A percentile compares a stretch with the other conserved stretches of the same genome.
phyloP scores from a whole-genome alignment of 2,888 invertebrate genomes.

The Bombylius discolor region DNA sequence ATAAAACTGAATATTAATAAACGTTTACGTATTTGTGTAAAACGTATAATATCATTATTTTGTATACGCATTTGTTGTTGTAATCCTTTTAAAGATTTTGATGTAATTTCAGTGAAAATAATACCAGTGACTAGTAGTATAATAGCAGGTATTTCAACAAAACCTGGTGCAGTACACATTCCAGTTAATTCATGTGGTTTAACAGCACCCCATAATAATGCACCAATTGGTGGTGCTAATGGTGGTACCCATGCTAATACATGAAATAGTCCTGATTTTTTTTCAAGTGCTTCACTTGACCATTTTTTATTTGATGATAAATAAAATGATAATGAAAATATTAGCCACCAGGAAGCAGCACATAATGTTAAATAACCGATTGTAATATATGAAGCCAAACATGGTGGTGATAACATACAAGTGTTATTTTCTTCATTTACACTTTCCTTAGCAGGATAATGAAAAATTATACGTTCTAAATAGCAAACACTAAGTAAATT shows the following conservation, averaged over 20 bases:
- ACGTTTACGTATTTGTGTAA: constrained; percentile 33
- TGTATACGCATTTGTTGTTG: constrained; percentile 23
- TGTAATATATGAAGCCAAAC: constrained; percentile 60
- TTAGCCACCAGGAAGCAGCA: constrained; percentile 76
- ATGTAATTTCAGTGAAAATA: constrained; percentile 33
- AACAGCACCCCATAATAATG: constrained; percentile 63
- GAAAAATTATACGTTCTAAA: constrained; percentile 49
- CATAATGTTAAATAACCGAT: constrained; percentile 69
- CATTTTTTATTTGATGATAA: constrained; percentile 83
- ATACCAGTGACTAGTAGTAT: constrained; percentile 27
- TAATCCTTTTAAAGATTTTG: constrained; percentile 27
- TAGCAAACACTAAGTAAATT: constrained; percentile 66
- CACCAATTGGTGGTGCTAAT: constrained; percentile 70
- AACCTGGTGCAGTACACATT: constrained; percentile 52
- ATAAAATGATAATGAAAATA: constrained; percentile 80
- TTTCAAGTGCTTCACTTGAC: constrained; percentile 84
- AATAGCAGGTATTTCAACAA: constrained; percentile 32
- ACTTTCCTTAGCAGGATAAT: constrained; percentile 28
- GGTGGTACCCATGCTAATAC: constrained; percentile 80
- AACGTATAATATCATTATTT: constrained; percentile 22
- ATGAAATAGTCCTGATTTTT: constrained; percentile 74
- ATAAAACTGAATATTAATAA: constrained; percentile 31
- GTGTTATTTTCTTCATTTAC: constrained; percentile 22
- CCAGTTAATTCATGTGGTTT: constrained; percentile 70
- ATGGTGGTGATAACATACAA: constrained; percentile 44